Conservation (phyloP, 92 coral and sea anemone species). For the Porites rus region DNA sequence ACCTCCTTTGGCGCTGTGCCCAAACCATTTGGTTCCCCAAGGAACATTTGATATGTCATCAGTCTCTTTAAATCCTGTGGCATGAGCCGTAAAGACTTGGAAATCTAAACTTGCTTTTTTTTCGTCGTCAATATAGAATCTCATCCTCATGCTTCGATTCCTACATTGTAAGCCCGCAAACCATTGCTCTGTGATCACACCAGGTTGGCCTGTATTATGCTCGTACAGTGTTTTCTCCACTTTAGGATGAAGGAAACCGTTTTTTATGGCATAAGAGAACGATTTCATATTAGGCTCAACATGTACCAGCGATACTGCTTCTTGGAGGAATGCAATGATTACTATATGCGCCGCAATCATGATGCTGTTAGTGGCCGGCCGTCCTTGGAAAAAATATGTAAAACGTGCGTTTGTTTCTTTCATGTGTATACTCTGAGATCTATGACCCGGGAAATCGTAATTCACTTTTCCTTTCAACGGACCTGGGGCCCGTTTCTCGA, state of each 20-base stretch:
- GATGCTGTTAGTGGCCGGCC: not conserved
- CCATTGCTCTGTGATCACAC: conserved; percentile 69
- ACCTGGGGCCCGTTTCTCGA: too few relatives aligned
- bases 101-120: conserved; percentile 43
- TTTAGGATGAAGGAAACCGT: conserved; percentile 4
- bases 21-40: conserved; percentile 50
- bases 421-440: too few relatives aligned
- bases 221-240: conserved; percentile 44
- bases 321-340: conserved; percentile 6
- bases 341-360: not conserved
- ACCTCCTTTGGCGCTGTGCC: conserved; percentile 42
- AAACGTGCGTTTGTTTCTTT: too few relatives aligned
- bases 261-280: conserved; percentile 53
- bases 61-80: conserved; percentile 11
- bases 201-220: conserved; percentile 32
- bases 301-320: not conserved
- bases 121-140: conserved; percentile 57
- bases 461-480: too few relatives aligned
- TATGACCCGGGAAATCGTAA: too few relatives aligned
- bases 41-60: conserved; percentile 20
- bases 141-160: conserved; percentile 22
- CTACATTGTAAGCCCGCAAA: conserved; percentile 8
- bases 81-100: conserved; percentile 24
- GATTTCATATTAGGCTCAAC: conserved; percentile 30
- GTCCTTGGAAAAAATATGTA: too few relatives aligned